Base-by-base conservation (phyloP, 2,113 vertebrate species). In the Sminthopsis crassicaudata region DNA sequence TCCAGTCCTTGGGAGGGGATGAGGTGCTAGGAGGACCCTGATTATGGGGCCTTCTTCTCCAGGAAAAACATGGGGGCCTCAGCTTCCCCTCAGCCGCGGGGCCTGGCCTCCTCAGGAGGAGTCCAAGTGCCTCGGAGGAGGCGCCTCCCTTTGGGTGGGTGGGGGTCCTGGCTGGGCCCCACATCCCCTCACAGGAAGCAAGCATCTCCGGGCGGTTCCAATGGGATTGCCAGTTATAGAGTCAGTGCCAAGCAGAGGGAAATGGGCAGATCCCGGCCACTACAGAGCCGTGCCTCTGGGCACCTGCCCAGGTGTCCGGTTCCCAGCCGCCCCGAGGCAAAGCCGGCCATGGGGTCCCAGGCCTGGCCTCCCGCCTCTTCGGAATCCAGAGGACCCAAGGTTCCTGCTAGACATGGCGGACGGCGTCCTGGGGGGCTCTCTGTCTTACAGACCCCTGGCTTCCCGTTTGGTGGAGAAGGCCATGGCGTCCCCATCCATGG, bases 161-260 rank as follows among this genome's bases (percentile, higher is more conserved):
- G 67, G 67, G 67, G n/a, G 36, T 36, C 57, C 67, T 92, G 92
- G 67, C 53, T 90, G 22, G 30, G 8, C 88, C 23, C 52, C 2
- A 46, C 53, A 57, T 91, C 94, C 2, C 3, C 25, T 76, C 8
- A 24, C 88, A 96, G 95, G 95, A 94, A 94, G 84, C 89, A 2
- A 0, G n/a, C 36, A 42, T 51, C 91, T 53, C 92, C n/a, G n/a
- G 50, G 90, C 23, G 5, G 46, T 54, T 91, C 92, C 95, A 95
- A 88, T 23, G 90, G 0, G 91, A 48, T 76, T 91, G 91, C 92
- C 91, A 95, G 91, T 93, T 92, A 8, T 10, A 27, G 88, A 90
- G 94, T 93, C 96, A 57, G 10, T 23, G 67, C 67, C 67, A 84
- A 84, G n/a, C 67, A 84, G 36, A 42, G 19, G 67, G n/a, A 84